A percentile compares a stretch with the other conserved stretches of the same genome.
These are phyloP conservation scores for Alectura lathami DNA, from an alignment of 2,113 vertebrate species.

Conservation along the genomic window DNA sequence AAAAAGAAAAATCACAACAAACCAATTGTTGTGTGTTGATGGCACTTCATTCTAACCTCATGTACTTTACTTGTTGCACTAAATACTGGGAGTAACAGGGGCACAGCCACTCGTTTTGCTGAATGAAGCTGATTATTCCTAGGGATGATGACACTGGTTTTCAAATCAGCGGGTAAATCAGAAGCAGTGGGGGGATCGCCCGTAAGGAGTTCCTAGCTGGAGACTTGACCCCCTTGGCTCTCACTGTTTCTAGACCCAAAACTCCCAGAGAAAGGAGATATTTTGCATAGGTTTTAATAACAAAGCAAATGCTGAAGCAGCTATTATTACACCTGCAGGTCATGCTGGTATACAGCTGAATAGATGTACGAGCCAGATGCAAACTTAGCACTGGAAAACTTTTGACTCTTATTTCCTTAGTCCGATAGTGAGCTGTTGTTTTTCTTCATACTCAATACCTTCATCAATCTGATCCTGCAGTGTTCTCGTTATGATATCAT, in stretches of 20 bases:
- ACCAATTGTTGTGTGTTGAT: not conserved
- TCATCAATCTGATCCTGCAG: not conserved
- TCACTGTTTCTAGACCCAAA: not conserved
- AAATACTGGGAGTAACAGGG: not conserved
- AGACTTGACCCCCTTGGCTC: not conserved
- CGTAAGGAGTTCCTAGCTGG: not conserved
- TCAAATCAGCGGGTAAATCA: not conserved
- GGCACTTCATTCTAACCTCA: not conserved
- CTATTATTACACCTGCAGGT: not conserved
- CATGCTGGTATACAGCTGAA: not conserved
- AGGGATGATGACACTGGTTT: not conserved
- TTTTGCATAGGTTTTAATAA: slow-evolving; percentile 10
- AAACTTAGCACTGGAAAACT: not conserved
- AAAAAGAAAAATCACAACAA: not conserved
- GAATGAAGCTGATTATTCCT: not conserved
- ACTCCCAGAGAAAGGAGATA: not conserved
- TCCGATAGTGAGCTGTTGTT: not conserved
- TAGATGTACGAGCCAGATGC: not conserved
- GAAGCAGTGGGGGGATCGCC: not conserved
- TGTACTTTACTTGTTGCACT: not conserved
- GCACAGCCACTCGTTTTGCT: not conserved
- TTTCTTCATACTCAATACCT: not conserved
- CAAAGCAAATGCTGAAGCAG: not conserved
- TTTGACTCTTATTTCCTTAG: not conserved
- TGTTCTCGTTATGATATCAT: not conserved